Evolutionary conservation across 2,797 vertebrate genomes (phyloP), one percentile per base, ranked within the genome.

Genomic region (Sebastes itinus): DNA sequence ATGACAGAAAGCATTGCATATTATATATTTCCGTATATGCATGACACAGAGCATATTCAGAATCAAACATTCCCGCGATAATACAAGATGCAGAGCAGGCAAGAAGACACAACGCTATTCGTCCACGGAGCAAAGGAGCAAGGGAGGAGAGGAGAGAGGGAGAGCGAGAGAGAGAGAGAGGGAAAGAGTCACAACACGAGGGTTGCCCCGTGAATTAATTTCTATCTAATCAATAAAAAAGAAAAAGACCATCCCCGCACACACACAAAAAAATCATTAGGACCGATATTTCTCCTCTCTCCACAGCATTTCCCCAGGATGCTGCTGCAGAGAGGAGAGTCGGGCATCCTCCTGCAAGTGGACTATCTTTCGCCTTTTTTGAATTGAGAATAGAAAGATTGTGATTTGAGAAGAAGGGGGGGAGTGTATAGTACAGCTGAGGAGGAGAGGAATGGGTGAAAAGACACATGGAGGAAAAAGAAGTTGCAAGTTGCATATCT

Each of bases 11-110:
- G 58, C 62, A 7, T 42, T 20, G 72, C 75, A 32, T 7, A 52
- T 52, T 52, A 52, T 52, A 52, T n/a, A 64, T 71, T 80, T 78
- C 82, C 52, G 76, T 13, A 77, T 88, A 82, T 88, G 89, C 88
- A 88, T 55, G 66, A 73, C 81, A 63, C 74, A 73, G 66, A 60
- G 72, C 92, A 87, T 82, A 82, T 92, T 86, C 76, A 81, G 76
- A 94, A 91, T 95, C 94, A 93, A 96, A 95, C 92, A 93, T 93
- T 95, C 94, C 93, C 95, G 95, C 94, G 93, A 88, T 91, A 82
- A 89, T 93, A 84, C 92, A 91, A 91, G 92, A 95, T 95, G 94
- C 93, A 95, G 90, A 95, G 87, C 85, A 94, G 90, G 56, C 80
- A 52, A 69, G 69, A 75, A 84, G 84, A 89, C 92, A 92, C 90